These are phyloP conservation scores for Rhinichthys klamathensis DNA, from an alignment of 2,113 vertebrate species.

Conservation along the genomic window DNA sequence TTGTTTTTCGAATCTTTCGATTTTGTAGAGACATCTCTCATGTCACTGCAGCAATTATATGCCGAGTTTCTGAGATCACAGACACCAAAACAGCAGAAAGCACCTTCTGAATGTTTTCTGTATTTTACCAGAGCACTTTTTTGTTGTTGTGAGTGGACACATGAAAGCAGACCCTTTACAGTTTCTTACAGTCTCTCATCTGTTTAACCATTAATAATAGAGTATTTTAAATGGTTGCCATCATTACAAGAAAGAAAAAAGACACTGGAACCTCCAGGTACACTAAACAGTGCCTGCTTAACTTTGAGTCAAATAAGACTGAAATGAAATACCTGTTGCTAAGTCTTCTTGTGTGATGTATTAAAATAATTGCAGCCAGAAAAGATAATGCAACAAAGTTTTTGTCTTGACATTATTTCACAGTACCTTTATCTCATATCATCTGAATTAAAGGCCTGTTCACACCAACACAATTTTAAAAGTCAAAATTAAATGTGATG, in stretches of 20 bases:
- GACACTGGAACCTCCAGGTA: not conserved
- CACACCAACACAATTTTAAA: not conserved
- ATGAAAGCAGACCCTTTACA: not conserved
- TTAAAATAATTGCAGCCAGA: not conserved
- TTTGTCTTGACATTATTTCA: not conserved
- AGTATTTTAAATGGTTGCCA: not conserved
- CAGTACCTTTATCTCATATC: not conserved
- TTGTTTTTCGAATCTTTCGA: too few relatives aligned
- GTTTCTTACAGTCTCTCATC: not conserved
- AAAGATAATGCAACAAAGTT: not conserved
- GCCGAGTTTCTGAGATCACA: too few relatives aligned
- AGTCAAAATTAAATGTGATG: too few relatives aligned
- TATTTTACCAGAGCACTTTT: not conserved
- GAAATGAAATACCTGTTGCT: not conserved
- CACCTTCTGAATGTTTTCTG: not conserved
- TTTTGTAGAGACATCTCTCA: too few relatives aligned
- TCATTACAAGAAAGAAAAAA: not conserved
- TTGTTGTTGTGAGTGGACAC: not conserved
- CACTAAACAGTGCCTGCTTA: not conserved
- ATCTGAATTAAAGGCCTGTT: not conserved
- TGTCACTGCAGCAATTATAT: not conserved
- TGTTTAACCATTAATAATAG: not conserved
- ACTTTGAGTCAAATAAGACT: not conserved
- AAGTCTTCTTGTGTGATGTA: not conserved
- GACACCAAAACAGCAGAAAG: not conserved